Evolutionary conservation across 2,113 vertebrate genomes (phyloP), one percentile per base, ranked within the genome.

Genomic region (Sceloporus undulatus): DNA sequence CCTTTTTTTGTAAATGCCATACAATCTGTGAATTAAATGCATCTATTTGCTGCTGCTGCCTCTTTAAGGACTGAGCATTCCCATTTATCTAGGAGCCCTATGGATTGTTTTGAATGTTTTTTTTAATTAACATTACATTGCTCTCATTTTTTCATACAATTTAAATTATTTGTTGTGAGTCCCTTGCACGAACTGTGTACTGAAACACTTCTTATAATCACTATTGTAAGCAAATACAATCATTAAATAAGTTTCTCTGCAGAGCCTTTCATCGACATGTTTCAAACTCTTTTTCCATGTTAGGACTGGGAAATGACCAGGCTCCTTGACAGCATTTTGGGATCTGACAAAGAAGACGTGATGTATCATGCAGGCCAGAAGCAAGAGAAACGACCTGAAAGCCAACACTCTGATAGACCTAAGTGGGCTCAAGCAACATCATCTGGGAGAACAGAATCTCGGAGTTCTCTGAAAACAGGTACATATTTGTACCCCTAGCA

Each of bases 301-400:
- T 94, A 97, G 96, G 96, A 95, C 0, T 34, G 92, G 95, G 95
- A 96, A 90, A 89, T 94, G 88, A 94, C 87, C 29, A 52, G 90
- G 54, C 52, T 94, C 87, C 91, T 40, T 91, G 90, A 91, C 83
- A 93, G 74, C 85, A 94, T 85, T 87, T 84, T 92, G 92, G 81
- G 84, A 86, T 25, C 74, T 0, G 94, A 94, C 86, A 84, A 90
- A 89, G 18, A 25, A 86, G 75, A 93, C 27, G 94, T 94, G 91
- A 96, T 97, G 94, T 92, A 56, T 90, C 95, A 90, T 0, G 0
- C 16, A 14, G 91, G 90, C 89, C 76, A 21, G 54, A 96, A 94
- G 91, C 93, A 97, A 56, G 93, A 92, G 38, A 78, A 82, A 0
- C 76, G 2, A 77, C 34, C 88, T 1, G 91, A 0, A 93, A 91